Conservation (phyloP, 2,888 invertebrate genomes). For the Apotomis betuletana region DNA sequence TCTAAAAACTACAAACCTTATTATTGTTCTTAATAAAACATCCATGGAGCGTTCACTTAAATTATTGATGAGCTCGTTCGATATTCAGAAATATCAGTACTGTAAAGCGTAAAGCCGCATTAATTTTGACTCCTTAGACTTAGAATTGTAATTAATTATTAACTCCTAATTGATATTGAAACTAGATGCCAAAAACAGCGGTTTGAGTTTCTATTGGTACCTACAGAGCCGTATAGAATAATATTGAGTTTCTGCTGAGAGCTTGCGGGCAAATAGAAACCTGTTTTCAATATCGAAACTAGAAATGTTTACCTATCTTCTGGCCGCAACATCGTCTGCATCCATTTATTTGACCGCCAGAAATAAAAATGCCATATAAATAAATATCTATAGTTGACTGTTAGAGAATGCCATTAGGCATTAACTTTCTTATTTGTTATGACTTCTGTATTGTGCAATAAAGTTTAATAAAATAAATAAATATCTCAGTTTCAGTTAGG, state of each 20-base stretch:
- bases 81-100: neutral
- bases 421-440: too few species aligned
- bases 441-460: too few species aligned
- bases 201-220: neutral
- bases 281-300: neutral
- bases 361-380: too few species aligned
- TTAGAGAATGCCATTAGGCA: too few species aligned
- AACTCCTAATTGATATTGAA: constrained; percentile 14
- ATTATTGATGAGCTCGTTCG: neutral
- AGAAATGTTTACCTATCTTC: too few species aligned
- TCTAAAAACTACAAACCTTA: too few species aligned
- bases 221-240: neutral
- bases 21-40: neutral
- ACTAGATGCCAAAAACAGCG: constrained; percentile 9
- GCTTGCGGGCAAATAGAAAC: neutral
- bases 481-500: too few species aligned
- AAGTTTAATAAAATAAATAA: too few species aligned
- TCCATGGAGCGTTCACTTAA: neutral
- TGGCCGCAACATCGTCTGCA: too few species aligned
- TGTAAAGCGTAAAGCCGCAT: neutral
- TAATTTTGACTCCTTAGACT: constrained; percentile 5
- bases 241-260: constrained; percentile 4
- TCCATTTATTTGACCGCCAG: too few species aligned
- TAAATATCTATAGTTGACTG: too few species aligned
- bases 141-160: constrained; percentile 19